Evolutionary conservation across 92 coral and sea anemone genomes (phyloP), one percentile per base, ranked within the genome.

Genomic region (Galaxea fascicularis): DNA sequence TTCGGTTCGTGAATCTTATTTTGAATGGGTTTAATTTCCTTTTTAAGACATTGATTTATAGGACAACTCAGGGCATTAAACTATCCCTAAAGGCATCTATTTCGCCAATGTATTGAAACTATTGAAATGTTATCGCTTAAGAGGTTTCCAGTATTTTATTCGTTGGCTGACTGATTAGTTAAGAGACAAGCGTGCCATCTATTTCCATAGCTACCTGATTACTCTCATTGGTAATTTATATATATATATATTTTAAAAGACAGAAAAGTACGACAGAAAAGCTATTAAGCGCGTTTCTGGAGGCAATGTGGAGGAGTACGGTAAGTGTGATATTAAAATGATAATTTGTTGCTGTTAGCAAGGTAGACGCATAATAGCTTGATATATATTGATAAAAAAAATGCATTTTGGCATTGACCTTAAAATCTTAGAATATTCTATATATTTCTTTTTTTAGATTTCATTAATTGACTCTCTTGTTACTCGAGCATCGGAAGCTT

Each of bases 271-370:
- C 22, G n/a, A 47, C 46, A 35, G 62, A 78, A n/a, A 13, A 21
- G 75, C 75, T 8, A 46, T 28, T 29, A 28, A 24, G 4, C 30
- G 20, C 51, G n/a, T 79, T 21, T 20, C 84, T 79, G 29, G 31
- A 52, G 84, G 84, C 76, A 79, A 28, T 79, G 65, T 66, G 20
- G 10, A 18, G 30, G 75, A 16, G 58, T 64, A 25, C 12, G 8
- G 53, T 0, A 16, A 13, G n/a, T 17, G 30, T 21, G 44, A 49
- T 21, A 65, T 79, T 79, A 28, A 79, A 79, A 65, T 79, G 84
- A 65, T 79, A 79, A 79, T 51, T 79, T 66, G 39, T 28, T 15
- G 4, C 29, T 13, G 29, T 39, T 12, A n/a, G 49, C 39, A 10
- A 16, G 13, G 10, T 11, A 21, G 31, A 66, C 28, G 47, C 76